Evolutionary conservation across 1,140 invertebrate species (phyloP).

Genomic region (Stegodyphus dumicola): DNA sequence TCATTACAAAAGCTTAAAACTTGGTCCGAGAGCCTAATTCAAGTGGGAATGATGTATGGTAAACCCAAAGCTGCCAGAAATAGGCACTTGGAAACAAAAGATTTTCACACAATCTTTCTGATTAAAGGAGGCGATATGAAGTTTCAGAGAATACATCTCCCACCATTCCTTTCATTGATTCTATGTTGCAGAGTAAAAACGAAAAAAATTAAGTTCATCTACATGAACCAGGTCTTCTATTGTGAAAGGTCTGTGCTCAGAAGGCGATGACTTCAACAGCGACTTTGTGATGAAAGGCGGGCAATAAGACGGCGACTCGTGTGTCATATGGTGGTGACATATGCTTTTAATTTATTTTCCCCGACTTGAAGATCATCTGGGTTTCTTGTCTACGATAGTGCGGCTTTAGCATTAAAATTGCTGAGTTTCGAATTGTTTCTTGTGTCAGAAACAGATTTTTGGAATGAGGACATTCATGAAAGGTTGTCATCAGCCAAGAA

Average conservation of each 20-base stretch:
- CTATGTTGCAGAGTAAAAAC: not conserved
- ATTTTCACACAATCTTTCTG: conserved; percentile 8
- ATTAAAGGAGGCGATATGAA: conserved; percentile 26
- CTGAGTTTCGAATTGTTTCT: too few relatives aligned
- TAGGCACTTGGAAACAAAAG: conserved; percentile 31
- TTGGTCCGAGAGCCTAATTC: not conserved
- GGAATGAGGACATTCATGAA: too few relatives aligned
- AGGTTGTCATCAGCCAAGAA: too few relatives aligned
- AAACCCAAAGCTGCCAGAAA: conserved; percentile 18
- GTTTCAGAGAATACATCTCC: conserved; percentile 16
- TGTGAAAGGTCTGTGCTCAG: not conserved
- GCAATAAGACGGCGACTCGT: conserved; percentile 17
- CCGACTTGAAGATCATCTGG: conserved; percentile 6
- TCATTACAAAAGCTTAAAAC: too few relatives aligned
- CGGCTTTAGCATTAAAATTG: too few relatives aligned
- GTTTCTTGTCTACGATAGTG: not conserved
- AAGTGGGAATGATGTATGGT: conserved; percentile 24
- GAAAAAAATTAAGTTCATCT: conserved; percentile 15
- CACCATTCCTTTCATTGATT: conserved; percentile 22
- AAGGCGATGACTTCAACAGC: conserved; percentile 16
- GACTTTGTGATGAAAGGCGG: conserved; percentile 29
- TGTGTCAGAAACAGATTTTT: too few relatives aligned
- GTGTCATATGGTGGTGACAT: conserved; percentile 17
- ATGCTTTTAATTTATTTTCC: conserved; percentile 24
- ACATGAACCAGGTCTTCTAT: conserved; percentile 23